phyloP scores from a whole-genome alignment of 1,140 invertebrate genomes.

The Meloidogyne exigua region DNA sequence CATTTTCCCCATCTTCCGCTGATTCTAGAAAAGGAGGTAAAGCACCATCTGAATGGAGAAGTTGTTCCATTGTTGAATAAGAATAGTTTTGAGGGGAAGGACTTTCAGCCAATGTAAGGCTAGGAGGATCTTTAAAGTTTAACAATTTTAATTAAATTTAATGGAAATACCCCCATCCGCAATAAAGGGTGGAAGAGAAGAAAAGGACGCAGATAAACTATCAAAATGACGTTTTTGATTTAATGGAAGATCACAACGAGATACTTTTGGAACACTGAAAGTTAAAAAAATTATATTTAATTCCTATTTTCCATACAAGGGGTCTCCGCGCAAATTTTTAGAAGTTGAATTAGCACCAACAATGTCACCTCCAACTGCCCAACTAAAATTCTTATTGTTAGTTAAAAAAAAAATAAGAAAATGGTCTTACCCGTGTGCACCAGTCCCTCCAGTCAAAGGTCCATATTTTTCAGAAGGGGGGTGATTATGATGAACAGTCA shows the following conservation, averaged over 20 bases:
- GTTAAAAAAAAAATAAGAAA: neutral
- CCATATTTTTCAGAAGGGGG: neutral
- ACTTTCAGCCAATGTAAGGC: neutral
- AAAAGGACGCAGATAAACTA: neutral
- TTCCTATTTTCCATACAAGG: neutral
- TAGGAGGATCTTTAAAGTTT: neutral
- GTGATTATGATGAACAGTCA: neutral
- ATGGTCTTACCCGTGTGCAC: neutral
- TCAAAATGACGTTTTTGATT: neutral
- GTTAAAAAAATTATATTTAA: too few species aligned
- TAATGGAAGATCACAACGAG: neutral
- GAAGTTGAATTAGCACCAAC: neutral
- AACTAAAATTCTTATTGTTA: neutral
- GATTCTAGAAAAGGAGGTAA: slow-evolving; percentile 1
- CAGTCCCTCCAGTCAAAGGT: neutral
- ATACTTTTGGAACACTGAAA: neutral
- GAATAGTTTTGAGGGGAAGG: neutral
- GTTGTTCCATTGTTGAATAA: slow-evolving; percentile 1
- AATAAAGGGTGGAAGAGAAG: neutral
- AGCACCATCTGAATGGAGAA: neutral
- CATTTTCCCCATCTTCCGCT: neutral
- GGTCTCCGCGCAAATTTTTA: neutral
- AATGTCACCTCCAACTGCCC: neutral
- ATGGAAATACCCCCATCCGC: neutral
- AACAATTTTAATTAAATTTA: neutral